phyloP scores from a whole-genome alignment of 1,140 invertebrate genomes.

The Trypoxylus dichotomus region DNA sequence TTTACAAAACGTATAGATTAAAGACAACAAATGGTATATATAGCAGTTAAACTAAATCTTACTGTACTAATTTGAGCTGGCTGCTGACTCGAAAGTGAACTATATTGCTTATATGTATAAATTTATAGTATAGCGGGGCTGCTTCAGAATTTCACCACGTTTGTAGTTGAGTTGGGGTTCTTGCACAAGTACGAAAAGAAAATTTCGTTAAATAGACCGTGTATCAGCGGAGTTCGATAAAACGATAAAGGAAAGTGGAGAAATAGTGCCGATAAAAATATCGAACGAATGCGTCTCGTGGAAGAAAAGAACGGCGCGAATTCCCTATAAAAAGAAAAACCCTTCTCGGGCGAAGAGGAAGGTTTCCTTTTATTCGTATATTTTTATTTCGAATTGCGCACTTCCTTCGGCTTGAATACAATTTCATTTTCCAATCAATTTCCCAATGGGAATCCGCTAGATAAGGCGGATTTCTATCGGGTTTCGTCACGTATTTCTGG shows the following conservation, averaged over 20 bases:
- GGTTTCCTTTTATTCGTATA: background rate
- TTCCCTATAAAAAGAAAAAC: background rate
- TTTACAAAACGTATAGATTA: too few relatives aligned
- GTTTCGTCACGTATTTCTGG: too few relatives aligned
- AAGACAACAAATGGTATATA: too few relatives aligned
- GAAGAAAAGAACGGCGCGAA: background rate
- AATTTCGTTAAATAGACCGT: background rate
- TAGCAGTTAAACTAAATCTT: too few relatives aligned
- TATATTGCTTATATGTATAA: too few relatives aligned
- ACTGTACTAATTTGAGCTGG: too few relatives aligned
- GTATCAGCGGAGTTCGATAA: background rate
- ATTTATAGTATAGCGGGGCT: too few relatives aligned
- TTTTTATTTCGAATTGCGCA: background rate
- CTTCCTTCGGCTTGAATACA: background rate
- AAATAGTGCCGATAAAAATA: background rate
- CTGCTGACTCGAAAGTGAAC: too few relatives aligned
- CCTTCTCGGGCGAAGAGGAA: background rate
- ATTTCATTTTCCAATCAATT: background rate
- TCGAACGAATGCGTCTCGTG: background rate
- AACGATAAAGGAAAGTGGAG: background rate
- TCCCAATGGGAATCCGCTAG: background rate
- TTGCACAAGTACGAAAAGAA: background rate
- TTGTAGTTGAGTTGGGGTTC: too few relatives aligned
- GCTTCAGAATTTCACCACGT: too few relatives aligned
- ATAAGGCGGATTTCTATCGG: too few relatives aligned